These are phyloP conservation scores for Entomyzon cyanotis DNA, from an alignment of 2,113 vertebrate species.

Conservation along the genomic window DNA sequence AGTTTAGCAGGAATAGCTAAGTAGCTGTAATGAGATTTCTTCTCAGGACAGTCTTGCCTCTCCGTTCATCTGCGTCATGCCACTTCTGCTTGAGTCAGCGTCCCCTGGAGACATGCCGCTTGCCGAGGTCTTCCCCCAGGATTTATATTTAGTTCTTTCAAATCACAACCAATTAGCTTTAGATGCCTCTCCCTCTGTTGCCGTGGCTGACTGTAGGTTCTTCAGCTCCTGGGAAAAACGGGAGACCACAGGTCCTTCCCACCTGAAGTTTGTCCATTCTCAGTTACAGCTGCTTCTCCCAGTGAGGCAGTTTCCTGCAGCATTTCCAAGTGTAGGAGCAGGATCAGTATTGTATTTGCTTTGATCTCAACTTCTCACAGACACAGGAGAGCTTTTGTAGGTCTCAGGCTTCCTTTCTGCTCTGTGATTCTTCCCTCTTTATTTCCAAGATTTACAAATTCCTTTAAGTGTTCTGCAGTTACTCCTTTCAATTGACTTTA, in stretches of 20 bases:
- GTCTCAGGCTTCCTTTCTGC: background rate
- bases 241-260: background rate
- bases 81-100: constrained; percentile 36
- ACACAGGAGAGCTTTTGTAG: background rate
- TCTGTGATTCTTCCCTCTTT: fast-evolving
- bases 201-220: background rate
- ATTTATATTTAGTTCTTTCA: constrained; percentile 59
- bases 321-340: background rate
- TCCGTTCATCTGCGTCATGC: background rate
- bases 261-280: background rate
- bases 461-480: background rate
- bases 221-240: background rate
- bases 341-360: background rate
- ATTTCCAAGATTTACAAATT: background rate
- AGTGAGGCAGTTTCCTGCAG: background rate
- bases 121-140: constrained; percentile 48
- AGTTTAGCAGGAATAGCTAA: constrained; percentile 49
- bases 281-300: background rate
- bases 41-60: constrained; percentile 15
- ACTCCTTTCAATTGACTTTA: background rate
- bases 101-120: background rate
- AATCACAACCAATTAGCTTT: constrained; percentile 25
- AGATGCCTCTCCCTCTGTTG: background rate
- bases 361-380: background rate
- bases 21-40: constrained; percentile 58